These are phyloP conservation scores for Cremastobaeus sp. DNA, from an alignment of 2,888 invertebrate genomes.

Conservation along the genomic window DNA sequence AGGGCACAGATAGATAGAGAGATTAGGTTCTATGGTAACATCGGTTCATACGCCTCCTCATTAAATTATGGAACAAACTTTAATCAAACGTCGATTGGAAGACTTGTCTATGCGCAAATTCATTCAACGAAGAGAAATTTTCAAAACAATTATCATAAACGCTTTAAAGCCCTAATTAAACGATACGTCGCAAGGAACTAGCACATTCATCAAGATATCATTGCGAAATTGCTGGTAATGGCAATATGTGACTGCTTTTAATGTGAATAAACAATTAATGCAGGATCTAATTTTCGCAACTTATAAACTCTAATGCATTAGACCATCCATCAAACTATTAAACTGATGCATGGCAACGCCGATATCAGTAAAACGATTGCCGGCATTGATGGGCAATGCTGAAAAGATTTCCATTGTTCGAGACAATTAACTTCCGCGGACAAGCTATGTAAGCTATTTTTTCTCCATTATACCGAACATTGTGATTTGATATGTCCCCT, in stretches of 20 bases:
- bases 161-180: no score
- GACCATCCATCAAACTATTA: constrained; percentile 36
- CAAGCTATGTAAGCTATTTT: constrained; percentile 12
- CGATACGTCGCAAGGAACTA: no score
- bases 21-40: constrained; percentile 23
- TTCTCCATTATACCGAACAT: no score
- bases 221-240: no score
- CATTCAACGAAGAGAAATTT: no score
- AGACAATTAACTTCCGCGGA: constrained; percentile 12
- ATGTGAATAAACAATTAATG: no score
- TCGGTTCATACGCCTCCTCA: constrained; percentile 35
- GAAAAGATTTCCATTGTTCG: neutral
- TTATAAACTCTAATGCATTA: constrained; percentile 30
- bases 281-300: no score
- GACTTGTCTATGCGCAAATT: no score
- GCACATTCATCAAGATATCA: no score
- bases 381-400: neutral
- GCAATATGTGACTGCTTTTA: no score
- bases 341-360: constrained; percentile 20
- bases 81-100: constrained; percentile 10
- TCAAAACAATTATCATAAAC: no score
- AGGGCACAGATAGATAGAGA: constrained; percentile 22
- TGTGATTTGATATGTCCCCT: no score
- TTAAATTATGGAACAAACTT: constrained; percentile 49
- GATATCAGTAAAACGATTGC: constrained; percentile 10